These are phyloP conservation scores for Diuraphis noxia DNA, from an alignment of 1,140 invertebrate genomes.

Conservation along the genomic window DNA sequence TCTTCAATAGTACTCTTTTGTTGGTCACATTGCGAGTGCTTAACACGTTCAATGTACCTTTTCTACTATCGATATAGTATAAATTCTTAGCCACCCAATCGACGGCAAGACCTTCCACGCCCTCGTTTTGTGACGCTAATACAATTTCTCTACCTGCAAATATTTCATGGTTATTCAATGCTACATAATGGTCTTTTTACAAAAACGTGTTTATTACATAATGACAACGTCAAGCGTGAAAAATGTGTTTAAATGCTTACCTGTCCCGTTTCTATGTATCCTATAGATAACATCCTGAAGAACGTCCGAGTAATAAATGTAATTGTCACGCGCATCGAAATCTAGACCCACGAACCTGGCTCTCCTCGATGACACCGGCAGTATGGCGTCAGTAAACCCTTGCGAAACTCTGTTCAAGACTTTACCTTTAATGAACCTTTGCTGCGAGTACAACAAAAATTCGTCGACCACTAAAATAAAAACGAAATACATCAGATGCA, in stretches of 20 bases:
- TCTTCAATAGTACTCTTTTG: constrained; percentile 81
- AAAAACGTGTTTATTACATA: neutral
- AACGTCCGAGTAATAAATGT: constrained; percentile 96
- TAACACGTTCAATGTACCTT: constrained; percentile 92
- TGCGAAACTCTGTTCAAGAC: constrained; percentile 85
- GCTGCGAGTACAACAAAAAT: constrained; percentile 96
- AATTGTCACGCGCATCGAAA: constrained; percentile 87
- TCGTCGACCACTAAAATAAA: constrained; percentile 72
- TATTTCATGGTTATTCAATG: neutral
- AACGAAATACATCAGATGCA: constrained; percentile 54
- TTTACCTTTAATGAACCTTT: constrained; percentile 94
- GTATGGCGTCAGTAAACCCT: constrained; percentile 91
- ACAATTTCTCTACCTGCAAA: constrained; percentile 80
- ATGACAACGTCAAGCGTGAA: neutral
- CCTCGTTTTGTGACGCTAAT: constrained; percentile 93
- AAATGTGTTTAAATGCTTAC: constrained; percentile 58
- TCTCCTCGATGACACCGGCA: constrained; percentile 84
- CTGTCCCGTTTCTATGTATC: constrained; percentile 84
- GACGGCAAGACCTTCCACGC: constrained; percentile 93
- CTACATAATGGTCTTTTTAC: neutral
- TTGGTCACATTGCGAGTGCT: constrained; percentile 83
- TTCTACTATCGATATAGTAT: constrained; percentile 96
- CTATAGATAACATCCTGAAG: constrained; percentile 95
- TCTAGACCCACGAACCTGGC: constrained; percentile 97
- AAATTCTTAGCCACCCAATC: constrained; percentile 98